These are phyloP conservation scores for Lydus trimaculatus DNA, from an alignment of 2,888 invertebrate genomes.

Conservation along the genomic window DNA sequence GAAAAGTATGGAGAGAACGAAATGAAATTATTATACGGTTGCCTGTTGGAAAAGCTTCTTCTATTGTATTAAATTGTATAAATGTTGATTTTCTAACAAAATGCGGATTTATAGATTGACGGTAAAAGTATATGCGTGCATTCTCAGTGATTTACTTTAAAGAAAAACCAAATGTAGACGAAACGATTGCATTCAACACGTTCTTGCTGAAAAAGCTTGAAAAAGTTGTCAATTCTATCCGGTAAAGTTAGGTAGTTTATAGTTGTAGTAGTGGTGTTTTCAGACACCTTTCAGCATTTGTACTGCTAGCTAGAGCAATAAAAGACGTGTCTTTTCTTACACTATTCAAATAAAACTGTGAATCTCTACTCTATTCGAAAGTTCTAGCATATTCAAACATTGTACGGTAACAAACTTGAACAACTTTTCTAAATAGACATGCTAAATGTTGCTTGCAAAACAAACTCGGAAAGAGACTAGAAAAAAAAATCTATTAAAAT, in stretches of 20 bases:
- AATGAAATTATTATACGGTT: neutral
- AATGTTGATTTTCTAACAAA: neutral
- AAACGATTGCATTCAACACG: neutral
- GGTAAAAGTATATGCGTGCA: neutral
- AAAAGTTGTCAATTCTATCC: neutral
- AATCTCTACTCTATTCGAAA: slow-evolving; percentile 14
- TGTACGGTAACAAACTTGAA: neutral
- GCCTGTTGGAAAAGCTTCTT: neutral
- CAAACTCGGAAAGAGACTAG: neutral
- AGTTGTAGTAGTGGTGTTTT: neutral
- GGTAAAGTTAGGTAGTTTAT: no score
- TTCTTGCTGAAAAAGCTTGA: neutral
- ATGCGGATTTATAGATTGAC: neutral
- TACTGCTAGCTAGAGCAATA: neutral
- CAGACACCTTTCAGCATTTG: slow-evolving; percentile 2
- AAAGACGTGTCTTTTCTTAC: slow-evolving; percentile 10
- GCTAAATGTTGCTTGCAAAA: slow-evolving; percentile 2
- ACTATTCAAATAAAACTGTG: slow-evolving; percentile 11
- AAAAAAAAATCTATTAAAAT: neutral
- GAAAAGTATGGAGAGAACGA: neutral
- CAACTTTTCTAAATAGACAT: neutral
- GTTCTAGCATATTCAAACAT: slow-evolving; percentile 17
- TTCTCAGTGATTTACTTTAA: neutral
- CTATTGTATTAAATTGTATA: neutral
- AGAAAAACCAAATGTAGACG: neutral